phyloP scores from a whole-genome alignment of 2,113 vertebrate genomes.

The Beaufortia kweichowensis region DNA sequence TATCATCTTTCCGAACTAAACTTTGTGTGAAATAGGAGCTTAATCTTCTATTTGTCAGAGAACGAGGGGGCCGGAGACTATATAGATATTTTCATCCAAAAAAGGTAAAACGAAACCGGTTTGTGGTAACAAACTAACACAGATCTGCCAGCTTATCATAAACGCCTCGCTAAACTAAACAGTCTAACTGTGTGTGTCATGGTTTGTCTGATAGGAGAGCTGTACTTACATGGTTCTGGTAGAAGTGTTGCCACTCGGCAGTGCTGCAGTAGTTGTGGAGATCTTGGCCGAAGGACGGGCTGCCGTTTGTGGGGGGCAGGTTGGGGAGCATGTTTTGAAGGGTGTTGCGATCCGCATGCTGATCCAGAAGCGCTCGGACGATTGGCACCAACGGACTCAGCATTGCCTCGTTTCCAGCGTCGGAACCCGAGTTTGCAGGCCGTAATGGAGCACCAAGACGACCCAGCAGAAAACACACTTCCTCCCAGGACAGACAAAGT shows the following conservation, averaged over 20 bases:
- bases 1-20: neutral
- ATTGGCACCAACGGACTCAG: conserved; percentile 85
- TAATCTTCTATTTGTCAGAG: neutral
- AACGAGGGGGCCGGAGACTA: neutral
- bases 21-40: neutral
- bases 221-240: conserved; percentile 82
- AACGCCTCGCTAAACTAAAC: neutral
- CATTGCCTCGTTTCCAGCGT: conserved; percentile 69
- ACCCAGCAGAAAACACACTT: conserved; percentile 92
- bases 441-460: conserved; percentile 82
- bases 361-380: conserved; percentile 86
- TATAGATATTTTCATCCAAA: conserved; percentile 4
- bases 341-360: conserved; percentile 79
- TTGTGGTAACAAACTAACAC: neutral
- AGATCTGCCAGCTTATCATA: conserved; percentile 2
- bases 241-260: conserved; percentile 87
- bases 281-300: conserved; percentile 90
- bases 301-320: conserved; percentile 91
- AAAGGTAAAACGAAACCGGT: neutral
- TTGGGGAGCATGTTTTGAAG: conserved; percentile 86
- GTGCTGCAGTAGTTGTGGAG: conserved; percentile 86
- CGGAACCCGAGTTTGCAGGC: conserved; percentile 60
- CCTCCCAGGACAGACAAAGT: conserved; percentile 78
- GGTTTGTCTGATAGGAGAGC: neutral
- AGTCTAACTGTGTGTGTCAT: neutral